Evolutionary conservation across 2,113 vertebrate genomes (phyloP).

Genomic region (Daubentonia madagascariensis): DNA sequence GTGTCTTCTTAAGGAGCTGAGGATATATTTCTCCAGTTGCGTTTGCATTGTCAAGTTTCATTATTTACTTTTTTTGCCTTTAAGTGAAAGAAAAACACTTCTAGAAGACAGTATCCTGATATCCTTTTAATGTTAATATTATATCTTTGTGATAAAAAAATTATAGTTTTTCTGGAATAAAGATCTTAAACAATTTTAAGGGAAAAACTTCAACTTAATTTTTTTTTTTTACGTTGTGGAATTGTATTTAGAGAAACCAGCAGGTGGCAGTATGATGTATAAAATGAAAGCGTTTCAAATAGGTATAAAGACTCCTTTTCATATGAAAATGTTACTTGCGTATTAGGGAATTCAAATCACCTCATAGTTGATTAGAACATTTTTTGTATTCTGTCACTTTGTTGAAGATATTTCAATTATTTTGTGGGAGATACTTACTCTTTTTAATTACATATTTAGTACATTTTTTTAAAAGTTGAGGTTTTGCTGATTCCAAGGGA

Average conservation of each 20-base stretch:
- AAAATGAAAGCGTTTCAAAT: conserved; percentile 31
- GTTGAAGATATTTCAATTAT: neutral
- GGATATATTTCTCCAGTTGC: neutral
- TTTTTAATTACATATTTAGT: conserved; percentile 17
- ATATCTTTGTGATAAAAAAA: neutral
- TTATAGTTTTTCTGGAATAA: neutral
- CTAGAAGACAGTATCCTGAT: neutral
- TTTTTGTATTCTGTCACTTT: neutral
- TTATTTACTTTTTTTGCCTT: conserved; percentile 5
- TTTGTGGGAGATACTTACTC: neutral
- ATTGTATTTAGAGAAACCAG: conserved; percentile 56
- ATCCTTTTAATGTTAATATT: neutral
- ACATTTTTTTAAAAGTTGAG: conserved; percentile 15
- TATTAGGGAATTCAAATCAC: neutral
- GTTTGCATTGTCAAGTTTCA: conserved; percentile 6
- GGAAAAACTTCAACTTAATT: neutral
- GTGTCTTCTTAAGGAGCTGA: neutral
- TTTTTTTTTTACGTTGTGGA: neutral
- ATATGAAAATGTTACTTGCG: neutral
- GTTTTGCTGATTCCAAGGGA: conserved; percentile 26
- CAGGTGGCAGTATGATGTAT: conserved; percentile 65
- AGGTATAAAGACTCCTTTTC: neutral
- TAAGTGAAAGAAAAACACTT: neutral
- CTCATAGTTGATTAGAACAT: neutral
- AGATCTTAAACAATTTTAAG: conserved; percentile 40